Evolutionary conservation across 2,888 invertebrate species (phyloP).

Genomic region (Tinea trinotella): DNA sequence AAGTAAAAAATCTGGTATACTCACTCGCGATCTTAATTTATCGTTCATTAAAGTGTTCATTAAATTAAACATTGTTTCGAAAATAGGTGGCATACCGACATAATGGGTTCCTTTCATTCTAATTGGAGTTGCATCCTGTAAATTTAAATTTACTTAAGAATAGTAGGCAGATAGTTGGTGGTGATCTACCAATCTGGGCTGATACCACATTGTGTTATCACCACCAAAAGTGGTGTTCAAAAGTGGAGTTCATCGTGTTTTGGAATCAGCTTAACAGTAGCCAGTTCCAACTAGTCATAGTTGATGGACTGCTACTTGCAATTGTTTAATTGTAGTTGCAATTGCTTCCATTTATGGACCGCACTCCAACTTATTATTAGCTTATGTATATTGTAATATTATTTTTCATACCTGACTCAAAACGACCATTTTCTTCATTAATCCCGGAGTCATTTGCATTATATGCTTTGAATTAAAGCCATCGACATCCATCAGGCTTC

Average conservation of each 20-base stretch:
- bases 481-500: constrained; percentile 62
- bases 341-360: no score
- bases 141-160: constrained; percentile 23
- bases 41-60: constrained; percentile 69
- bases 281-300: no score
- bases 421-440: constrained; percentile 64
- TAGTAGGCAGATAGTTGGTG: no score
- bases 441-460: constrained; percentile 59
- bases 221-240: no score
- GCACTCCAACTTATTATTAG: no score
- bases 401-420: constrained; percentile 50
- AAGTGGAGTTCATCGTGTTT: no score
- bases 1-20: constrained; percentile 27
- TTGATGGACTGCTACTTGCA: no score
- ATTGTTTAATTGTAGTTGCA: no score
- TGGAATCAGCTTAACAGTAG: no score
- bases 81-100: constrained; percentile 67
- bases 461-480: constrained; percentile 63
- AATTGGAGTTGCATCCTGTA: constrained; percentile 72
- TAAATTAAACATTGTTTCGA: constrained; percentile 68
- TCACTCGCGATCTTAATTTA: constrained; percentile 71
- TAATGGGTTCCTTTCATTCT: constrained; percentile 73
- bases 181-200: no score
- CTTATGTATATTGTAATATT: no score
- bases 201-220: no score